Evolutionary conservation across 2,797 vertebrate genomes (phyloP), one percentile per base, ranked within the genome.

Genomic region (Myoxocephalus aenaeus): DNA sequence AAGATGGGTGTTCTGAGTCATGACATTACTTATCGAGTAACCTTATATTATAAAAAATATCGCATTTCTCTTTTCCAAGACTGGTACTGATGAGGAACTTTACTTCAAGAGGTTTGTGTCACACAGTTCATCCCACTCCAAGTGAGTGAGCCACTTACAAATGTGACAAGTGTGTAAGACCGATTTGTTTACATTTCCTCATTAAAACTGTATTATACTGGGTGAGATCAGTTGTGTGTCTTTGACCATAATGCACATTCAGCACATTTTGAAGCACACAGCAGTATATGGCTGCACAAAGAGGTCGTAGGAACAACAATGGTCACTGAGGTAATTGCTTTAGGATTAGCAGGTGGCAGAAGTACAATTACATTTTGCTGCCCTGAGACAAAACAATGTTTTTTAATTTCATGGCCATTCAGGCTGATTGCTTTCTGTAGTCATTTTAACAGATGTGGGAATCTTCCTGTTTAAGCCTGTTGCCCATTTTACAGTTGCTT

Each of bases 401-500:
- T 10, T 62, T 73, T 53, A 71, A 70, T 66, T 70, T 38, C 22
- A 62, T 4, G 2, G 46, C 32, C 14, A 63, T 67, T 72, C 29
- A 15, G 42, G 40, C 48, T 66, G 66, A 76, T 77, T 61, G 54
- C 62, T 65, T 80, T 57, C 32, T 75, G 40, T 0, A 14, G 67
- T 15, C 67, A 78, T 66, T 59, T 44, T 62, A 61, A 59, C 50
- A 66, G 25, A 27, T 36, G 68, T 38, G 38, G 7, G 77, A 66
- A 50, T 66, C 64, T 17, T 68, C n/a, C 13, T 53, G 22, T 78
- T 57, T 38, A 2, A 78, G 63, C 18, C 65, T 15, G 8, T 18
- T 15, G 34, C 14, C 44, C 22, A 36, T 75, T 73, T 53, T 74
- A 50, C 20, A 74, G 61, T 65, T 74, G 68, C 86, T 76, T 80